Percentiles rank a stretch among this genome's conserved stretches.
Evolutionary conservation across 2,888 invertebrate species (phyloP).

Genomic region (Deroplatys truncata): DNA sequence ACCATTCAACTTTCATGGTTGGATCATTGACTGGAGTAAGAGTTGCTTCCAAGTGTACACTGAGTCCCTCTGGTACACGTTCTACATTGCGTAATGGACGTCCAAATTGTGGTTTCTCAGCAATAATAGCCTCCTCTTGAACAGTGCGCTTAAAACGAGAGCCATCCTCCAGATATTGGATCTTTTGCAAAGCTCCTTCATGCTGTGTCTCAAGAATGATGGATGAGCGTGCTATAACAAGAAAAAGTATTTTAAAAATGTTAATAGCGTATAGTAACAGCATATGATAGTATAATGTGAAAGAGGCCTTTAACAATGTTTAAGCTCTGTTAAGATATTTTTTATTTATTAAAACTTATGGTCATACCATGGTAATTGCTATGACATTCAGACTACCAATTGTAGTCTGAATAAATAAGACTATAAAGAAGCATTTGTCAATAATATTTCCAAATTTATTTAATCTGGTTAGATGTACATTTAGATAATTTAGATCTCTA

Average conservation of each 20-base stretch:
- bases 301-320: too few species aligned
- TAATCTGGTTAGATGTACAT: too few species aligned
- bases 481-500: too few species aligned
- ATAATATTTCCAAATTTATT: too few species aligned
- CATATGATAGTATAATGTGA: too few species aligned
- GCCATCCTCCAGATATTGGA: slow-evolving; percentile 85
- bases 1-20: slow-evolving; percentile 98
- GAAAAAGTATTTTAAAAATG: background rate
- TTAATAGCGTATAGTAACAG: too few species aligned
- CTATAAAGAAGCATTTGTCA: too few species aligned
- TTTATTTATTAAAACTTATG: too few species aligned
- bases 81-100: slow-evolving; percentile 80
- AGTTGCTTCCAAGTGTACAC: slow-evolving; percentile 90
- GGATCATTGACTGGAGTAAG: slow-evolving; percentile 96
- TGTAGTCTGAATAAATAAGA: too few species aligned
- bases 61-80: slow-evolving; percentile 78
- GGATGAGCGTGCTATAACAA: slow-evolving; percentile 65
- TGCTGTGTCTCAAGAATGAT: slow-evolving; percentile 90
- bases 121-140: slow-evolving; percentile 68
- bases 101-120: slow-evolving; percentile 87
- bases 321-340: too few species aligned
- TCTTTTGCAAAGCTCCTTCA: slow-evolving; percentile 87
- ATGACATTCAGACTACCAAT: too few species aligned
- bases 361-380: too few species aligned
- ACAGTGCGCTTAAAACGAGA: slow-evolving; percentile 68